Evolutionary conservation across 2,113 vertebrate species (phyloP).

Genomic region (Bostrychus sinensis): DNA sequence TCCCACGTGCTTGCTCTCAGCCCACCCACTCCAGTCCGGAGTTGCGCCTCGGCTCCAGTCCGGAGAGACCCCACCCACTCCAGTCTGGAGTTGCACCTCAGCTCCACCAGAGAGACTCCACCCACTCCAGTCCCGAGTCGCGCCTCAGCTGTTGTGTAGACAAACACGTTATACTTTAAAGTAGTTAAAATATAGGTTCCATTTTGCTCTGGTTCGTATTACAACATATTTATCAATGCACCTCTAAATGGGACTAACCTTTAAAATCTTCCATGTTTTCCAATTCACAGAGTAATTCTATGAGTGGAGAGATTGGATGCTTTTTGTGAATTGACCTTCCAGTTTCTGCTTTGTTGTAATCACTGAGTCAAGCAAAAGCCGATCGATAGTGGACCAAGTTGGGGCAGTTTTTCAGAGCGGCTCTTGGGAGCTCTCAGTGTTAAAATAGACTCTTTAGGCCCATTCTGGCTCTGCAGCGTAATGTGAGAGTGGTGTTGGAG

Average conservation of each 20-base stretch:
- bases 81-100: too few species aligned
- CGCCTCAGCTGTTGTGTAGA: too few species aligned
- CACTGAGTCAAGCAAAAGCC: conserved; percentile 12
- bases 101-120: too few species aligned
- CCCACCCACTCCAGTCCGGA: too few species aligned
- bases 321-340: too few species aligned
- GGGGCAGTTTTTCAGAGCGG: conserved; percentile 24
- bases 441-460: conserved; percentile 31
- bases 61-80: too few species aligned
- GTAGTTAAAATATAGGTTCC: neutral
- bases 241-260: neutral
- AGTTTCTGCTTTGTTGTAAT: neutral
- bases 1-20: too few species aligned
- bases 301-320: neutral
- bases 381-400: conserved; percentile 40
- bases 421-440: conserved; percentile 30
- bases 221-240: neutral
- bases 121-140: too few species aligned
- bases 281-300: neutral
- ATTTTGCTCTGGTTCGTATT: neutral
- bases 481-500: conserved; percentile 28
- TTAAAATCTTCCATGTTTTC: neutral
- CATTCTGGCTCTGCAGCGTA: conserved; percentile 5
- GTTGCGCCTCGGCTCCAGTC: too few species aligned
- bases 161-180: too few species aligned